Evolutionary conservation across 2,888 invertebrate genomes (phyloP).

Genomic region (Heliconius sara): DNA sequence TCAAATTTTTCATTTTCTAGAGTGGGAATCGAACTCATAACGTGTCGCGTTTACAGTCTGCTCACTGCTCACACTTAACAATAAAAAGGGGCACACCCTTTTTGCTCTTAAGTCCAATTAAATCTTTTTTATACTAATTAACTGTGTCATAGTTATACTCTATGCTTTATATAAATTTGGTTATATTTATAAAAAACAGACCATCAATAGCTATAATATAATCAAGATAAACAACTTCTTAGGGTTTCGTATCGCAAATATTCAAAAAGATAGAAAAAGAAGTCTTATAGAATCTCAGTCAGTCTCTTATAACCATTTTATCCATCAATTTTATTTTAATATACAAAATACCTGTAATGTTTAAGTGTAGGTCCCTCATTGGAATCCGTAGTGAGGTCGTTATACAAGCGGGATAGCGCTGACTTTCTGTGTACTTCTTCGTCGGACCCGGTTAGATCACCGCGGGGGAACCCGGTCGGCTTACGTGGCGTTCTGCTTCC

Average conservation of each 20-base stretch:
- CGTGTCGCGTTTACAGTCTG: no score
- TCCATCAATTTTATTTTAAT: background rate
- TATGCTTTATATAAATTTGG: no score
- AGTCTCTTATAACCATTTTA: background rate
- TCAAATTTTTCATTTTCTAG: no score
- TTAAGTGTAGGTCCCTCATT: slow-evolving; percentile 66
- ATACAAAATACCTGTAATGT: slow-evolving; percentile 59
- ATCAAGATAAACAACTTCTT: background rate
- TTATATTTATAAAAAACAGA: background rate
- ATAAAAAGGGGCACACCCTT: no score
- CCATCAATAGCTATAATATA: background rate
- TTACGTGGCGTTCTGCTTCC: slow-evolving; percentile 49
- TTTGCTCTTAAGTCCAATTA: no score
- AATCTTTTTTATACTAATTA: no score
- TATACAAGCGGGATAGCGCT: slow-evolving; percentile 61
- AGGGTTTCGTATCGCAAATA: background rate
- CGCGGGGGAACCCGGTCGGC: slow-evolving; percentile 53
- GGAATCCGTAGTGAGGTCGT: slow-evolving; percentile 51
- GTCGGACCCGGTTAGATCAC: slow-evolving; percentile 50
- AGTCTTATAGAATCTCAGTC: background rate
- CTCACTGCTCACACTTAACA: no score
- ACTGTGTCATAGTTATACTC: no score
- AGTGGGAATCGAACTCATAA: no score
- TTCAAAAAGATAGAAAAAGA: background rate
- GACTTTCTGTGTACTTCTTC: slow-evolving; percentile 54